These are phyloP conservation scores for Haemorhous mexicanus DNA, from an alignment of 2,113 vertebrate species.

Conservation along the genomic window DNA sequence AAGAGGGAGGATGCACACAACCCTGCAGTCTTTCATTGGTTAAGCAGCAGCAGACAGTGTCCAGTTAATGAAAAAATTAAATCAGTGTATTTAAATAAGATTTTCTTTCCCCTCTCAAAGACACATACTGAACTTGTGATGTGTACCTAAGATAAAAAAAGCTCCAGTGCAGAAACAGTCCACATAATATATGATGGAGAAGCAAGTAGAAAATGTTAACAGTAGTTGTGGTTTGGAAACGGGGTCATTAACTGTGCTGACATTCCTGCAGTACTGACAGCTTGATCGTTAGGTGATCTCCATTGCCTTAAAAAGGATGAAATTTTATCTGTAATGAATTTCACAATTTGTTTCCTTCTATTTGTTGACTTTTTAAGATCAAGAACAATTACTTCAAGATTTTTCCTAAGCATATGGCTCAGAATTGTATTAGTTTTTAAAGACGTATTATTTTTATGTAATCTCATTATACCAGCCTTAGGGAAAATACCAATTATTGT, in stretches of 20 bases:
- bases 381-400: background rate
- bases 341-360: background rate
- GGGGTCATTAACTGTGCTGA: background rate
- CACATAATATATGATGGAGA: background rate
- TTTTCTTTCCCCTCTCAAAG: background rate
- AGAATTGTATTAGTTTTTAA: conserved; percentile 49
- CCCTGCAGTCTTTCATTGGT: background rate
- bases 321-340: background rate
- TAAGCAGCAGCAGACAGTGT: background rate
- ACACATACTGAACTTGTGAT: background rate
- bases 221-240: background rate
- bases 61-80: background rate
- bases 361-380: background rate
- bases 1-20: background rate
- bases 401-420: conserved; percentile 20
- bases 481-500: conserved; percentile 63
- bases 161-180: background rate
- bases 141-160: background rate
- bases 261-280: background rate
- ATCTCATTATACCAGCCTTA: conserved; percentile 50
- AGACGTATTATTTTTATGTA: conserved; percentile 49
- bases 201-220: background rate
- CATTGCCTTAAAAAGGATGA: background rate
- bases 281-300: background rate
- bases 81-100: background rate